Conservation (phyloP, 2,113 vertebrate genomes). For the Rhea pennata region DNA sequence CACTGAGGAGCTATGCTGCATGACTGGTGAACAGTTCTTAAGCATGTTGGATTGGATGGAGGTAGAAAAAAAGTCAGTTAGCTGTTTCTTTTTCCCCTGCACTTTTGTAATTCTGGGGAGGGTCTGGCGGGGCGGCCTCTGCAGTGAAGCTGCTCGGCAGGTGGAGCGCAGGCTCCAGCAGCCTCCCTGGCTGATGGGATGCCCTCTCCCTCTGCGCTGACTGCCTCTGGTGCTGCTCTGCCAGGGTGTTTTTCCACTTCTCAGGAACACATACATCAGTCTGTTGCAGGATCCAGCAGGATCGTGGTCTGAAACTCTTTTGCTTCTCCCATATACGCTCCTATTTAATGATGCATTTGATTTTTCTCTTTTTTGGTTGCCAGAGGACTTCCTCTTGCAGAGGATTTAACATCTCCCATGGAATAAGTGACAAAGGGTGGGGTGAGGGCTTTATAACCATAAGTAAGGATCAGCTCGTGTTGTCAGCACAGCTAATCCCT, state of each 20-base stretch:
- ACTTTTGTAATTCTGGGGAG: not conserved
- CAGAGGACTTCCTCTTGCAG: not conserved
- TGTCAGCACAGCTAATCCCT: constrained; percentile 24
- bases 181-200: not conserved
- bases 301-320: not conserved
- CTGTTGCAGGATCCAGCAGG: not conserved
- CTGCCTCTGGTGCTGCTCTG: not conserved
- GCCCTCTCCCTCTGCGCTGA: not conserved
- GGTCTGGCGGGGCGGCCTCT: not conserved
- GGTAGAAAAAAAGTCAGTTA: not conserved
- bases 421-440: not conserved
- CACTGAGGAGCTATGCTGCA: rapidly evolving
- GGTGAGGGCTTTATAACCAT: constrained; percentile 13
- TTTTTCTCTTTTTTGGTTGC: not conserved
- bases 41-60: rapidly evolving
- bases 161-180: not conserved
- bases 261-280: not conserved
- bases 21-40: too few species aligned
- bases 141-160: not conserved
- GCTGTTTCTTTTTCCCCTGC: not conserved
- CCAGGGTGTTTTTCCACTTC: not conserved
- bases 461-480: constrained; percentile 32
- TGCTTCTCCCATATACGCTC: not conserved
- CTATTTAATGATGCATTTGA: not conserved
- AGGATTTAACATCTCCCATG: not conserved